Conservation (phyloP, 2,113 vertebrate species). For the Nannospalax galili region DNA sequence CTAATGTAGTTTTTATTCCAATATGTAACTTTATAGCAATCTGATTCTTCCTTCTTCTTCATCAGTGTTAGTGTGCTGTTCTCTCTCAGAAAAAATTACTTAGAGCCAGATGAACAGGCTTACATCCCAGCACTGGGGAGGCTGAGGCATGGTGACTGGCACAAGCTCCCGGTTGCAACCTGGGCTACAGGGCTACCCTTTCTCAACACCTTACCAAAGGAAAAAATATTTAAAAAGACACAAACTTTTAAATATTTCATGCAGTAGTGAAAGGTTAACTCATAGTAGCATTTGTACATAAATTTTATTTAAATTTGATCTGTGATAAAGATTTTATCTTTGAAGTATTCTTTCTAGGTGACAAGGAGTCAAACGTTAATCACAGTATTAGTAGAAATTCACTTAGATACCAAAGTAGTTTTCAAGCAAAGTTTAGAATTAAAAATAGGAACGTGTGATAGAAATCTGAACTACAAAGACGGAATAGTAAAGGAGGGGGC, state of each 20-base stretch:
- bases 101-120: too few relatives aligned
- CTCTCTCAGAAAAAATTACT: not conserved
- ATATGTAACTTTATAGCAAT: slow-evolving; percentile 7
- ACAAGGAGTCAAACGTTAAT: slow-evolving; percentile 36
- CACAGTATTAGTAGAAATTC: not conserved
- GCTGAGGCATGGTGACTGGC: not conserved
- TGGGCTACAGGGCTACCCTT: not conserved
- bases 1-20: slow-evolving; percentile 27
- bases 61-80: not conserved
- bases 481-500: not conserved
- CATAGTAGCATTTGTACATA: slow-evolving; percentile 6
- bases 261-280: slow-evolving; percentile 52
- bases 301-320: slow-evolving; percentile 54
- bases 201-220: not conserved
- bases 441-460: slow-evolving; percentile 22
- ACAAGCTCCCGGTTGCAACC: too few relatives aligned
- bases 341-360: slow-evolving; percentile 26
- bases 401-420: slow-evolving; percentile 52
- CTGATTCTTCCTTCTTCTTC: not conserved
- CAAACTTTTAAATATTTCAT: not conserved
- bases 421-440: slow-evolving; percentile 63
- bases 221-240: not conserved
- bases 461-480: not conserved
- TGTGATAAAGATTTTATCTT: slow-evolving; percentile 2
- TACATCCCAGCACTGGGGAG: not conserved